Evolutionary conservation across 2,797 vertebrate species (phyloP).

Genomic region (Lateolabrax maculatus): DNA sequence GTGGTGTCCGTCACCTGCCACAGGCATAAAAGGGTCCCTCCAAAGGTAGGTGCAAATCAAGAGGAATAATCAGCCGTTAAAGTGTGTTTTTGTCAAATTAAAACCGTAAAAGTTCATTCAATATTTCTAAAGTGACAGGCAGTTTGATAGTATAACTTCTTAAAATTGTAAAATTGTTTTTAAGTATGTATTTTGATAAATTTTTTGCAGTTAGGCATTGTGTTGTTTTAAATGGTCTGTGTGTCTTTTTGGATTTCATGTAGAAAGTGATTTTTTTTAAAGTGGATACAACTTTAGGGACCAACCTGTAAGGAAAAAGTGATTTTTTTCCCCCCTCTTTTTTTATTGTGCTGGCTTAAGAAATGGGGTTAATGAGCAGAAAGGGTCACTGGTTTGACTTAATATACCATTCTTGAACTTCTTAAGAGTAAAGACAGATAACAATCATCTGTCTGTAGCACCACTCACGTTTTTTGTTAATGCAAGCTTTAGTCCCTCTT

Average conservation of each 20-base stretch:
- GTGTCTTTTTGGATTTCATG: background rate
- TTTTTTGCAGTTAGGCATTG: background rate
- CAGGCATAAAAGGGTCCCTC: conserved; percentile 86
- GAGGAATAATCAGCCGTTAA: background rate
- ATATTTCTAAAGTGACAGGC: background rate
- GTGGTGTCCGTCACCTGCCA: conserved; percentile 96
- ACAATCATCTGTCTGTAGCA: background rate
- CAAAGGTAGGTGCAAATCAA: conserved; percentile 75
- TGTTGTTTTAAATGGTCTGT: background rate
- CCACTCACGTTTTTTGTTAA: background rate
- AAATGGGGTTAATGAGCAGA: background rate
- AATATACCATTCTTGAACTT: background rate
- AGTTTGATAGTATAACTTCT: background rate
- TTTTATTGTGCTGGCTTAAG: background rate
- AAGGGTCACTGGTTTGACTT: background rate
- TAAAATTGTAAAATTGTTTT: background rate
- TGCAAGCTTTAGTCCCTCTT: background rate
- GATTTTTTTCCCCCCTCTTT: too few relatives aligned
- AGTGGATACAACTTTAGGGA: background rate
- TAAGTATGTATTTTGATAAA: background rate
- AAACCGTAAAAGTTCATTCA: background rate
- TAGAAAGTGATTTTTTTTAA: background rate
- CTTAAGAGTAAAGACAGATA: background rate
- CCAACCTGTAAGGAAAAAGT: background rate
- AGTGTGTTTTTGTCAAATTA: background rate